These are phyloP conservation scores for Phytoseiulus persimilis DNA, from an alignment of 2,888 invertebrate species.

Conservation along the genomic window DNA sequence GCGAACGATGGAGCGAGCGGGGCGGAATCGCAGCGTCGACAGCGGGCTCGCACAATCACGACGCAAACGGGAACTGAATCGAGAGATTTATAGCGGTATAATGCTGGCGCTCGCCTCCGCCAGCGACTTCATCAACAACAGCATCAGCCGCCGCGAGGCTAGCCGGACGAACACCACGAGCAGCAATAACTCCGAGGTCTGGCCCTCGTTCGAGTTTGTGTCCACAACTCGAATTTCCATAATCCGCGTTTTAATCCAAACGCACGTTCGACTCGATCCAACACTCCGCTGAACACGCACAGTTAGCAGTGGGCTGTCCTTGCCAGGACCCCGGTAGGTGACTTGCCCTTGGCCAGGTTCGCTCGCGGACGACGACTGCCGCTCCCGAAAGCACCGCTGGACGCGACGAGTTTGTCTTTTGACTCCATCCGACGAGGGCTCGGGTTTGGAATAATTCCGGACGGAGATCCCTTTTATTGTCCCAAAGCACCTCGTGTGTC, in stretches of 20 bases:
- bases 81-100: background rate
- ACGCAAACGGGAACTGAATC: background rate
- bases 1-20: background rate
- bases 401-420: background rate
- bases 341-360: too few relatives aligned
- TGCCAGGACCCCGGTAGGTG: too few relatives aligned
- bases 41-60: background rate
- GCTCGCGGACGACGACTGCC: background rate
- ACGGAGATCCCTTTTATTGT: background rate
- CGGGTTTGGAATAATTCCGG: background rate
- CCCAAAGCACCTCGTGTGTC: background rate
- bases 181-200: background rate
- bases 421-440: background rate
- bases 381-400: background rate
- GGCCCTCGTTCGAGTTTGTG: background rate
- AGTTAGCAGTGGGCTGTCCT: background rate
- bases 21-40: background rate
- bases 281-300: background rate
- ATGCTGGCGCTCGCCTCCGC: background rate
- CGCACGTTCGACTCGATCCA: background rate
- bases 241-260: background rate
- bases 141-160: background rate
- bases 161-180: too few relatives aligned
- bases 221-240: background rate
- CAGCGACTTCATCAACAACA: background rate